Evolutionary conservation across 2,113 vertebrate species (phyloP), one percentile per base, ranked within the genome.

Genomic region (Pseudorhombus dupliciocellatus): DNA sequence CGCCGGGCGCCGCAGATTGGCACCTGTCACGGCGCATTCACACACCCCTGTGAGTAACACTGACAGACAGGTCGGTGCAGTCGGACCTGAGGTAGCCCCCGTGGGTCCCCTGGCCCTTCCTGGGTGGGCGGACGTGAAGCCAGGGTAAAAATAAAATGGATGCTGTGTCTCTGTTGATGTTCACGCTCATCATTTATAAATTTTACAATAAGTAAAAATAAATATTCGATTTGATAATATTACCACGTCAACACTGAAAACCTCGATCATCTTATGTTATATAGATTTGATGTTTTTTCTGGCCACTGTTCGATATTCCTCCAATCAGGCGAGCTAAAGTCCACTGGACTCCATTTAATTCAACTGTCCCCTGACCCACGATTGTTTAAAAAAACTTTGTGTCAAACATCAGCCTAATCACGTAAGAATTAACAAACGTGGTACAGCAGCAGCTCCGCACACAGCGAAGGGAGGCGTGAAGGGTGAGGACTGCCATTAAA

Each of bases 1-100:
- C 81, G 62, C 56, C 57, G 0, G 65, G 71, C 67, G 40, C 86
- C 48, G 18, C 65, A 71, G 90, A 92, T 70, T 92, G 91, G 84
- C 85, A 90, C 91, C 90, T 93, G 92, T 92, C 90, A 92, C 42
- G 25, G 4, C 48, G 21, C 57, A 79, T 88, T 79, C 73, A 68
- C 6, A 58, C n/a, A 61, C 46, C 70, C 70, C 73, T 61, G 73
- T 79, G 86, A 90, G 83, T 89, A 91, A 92, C 88, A 52, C 66
- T 86, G 85, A 89, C 80, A 78, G 91, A 92, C 90, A 86, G 90
- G 88, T 85, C 63, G 40, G 70, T 4, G 40, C 28, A n/a, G 79
- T 21, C 51, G 4, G 73, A 87, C 89, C 88, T 42, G 84, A 86
- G 89, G 89, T 85, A 73, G 73, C 84, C 79, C 90, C 85, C 71